Evolutionary conservation across 2,113 vertebrate genomes (phyloP), one percentile per base, ranked within the genome.

Genomic region (Embiotoca jacksoni): DNA sequence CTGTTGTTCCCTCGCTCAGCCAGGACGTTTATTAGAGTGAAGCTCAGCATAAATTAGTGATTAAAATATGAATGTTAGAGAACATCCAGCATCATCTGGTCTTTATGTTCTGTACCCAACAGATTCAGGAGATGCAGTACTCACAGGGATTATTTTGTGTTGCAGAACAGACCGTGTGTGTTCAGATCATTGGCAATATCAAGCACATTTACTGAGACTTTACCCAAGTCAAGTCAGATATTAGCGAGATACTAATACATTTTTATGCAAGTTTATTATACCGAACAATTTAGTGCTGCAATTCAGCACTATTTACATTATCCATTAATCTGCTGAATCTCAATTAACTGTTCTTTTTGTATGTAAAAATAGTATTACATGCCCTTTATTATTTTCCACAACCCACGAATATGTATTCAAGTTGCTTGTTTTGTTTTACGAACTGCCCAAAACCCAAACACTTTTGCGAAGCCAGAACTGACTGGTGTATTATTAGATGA

Each of bases 91-190:
- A 62, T 74, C 72, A 76, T 76, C 81, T 82, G 66, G 57, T 70
- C 46, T 73, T 76, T 33, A 78, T 65, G 70, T 86, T 78, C 78
- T 73, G 65, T 57, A 44, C 46, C 9, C 62, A 62, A 13, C 56
- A 60, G 11, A 60, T 69, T 35, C 10, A 57, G 37, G 14, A 49
- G 7, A 67, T 57, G 13, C 37, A 50, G 46, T 8, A 9, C 10
- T 32, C 16, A 49, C 35, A 62, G 33, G 33, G 6, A 39, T 57
- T 50, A 7, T 60, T 33, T 75, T 59, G 8, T 47, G 49, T 47
- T 54, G 7, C 33, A 53, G 56, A 73, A 82, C 39, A 73, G 59
- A 57, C 37, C 30, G 4, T 35, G 23, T 71, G 33, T 58, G 37
- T 58, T 71, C 3, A 39, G 31, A 68, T 5, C 2, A 7, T 13